Evolutionary conservation across 2,888 invertebrate genomes (phyloP).

Genomic region (Machimus rusticus): DNA sequence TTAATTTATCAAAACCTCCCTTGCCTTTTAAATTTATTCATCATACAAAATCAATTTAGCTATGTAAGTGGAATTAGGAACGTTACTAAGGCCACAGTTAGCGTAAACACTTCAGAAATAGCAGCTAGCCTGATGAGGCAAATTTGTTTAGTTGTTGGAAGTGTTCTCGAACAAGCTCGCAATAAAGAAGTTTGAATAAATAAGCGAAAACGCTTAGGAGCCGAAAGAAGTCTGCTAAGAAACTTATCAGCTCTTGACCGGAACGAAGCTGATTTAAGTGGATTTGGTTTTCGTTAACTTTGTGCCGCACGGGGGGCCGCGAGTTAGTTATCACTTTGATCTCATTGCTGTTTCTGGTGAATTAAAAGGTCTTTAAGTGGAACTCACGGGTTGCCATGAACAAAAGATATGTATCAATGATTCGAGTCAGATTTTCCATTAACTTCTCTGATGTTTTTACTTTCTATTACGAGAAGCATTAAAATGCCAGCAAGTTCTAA

Average conservation of each 20-base stretch:
- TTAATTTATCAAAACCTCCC: neutral
- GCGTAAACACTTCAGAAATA: neutral
- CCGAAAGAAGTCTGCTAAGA: neutral
- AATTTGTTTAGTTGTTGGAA: neutral
- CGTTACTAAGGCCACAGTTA: neutral
- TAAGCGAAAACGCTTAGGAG: neutral
- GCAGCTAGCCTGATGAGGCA: neutral
- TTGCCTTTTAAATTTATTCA: neutral
- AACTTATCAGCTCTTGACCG: neutral
- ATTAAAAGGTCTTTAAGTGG: neutral
- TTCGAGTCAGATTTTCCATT: neutral
- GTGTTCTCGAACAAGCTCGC: neutral
- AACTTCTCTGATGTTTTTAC: neutral
- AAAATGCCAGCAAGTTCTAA: neutral
- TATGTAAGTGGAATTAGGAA: neutral
- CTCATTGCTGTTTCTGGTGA: neutral
- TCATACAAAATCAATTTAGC: neutral
- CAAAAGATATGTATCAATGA: neutral
- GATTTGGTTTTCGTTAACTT: neutral
- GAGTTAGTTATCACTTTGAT: neutral
- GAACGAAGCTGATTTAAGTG: neutral
- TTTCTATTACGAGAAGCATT: neutral
- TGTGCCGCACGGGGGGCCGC: neutral
- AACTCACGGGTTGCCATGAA: neutral
- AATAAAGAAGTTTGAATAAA: neutral